A percentile compares a stretch with the other conserved stretches of the same genome.
These are phyloP conservation scores for Gallinago nigripennis DNA, from an alignment of 2,797 vertebrate genomes.

Conservation along the genomic window DNA sequence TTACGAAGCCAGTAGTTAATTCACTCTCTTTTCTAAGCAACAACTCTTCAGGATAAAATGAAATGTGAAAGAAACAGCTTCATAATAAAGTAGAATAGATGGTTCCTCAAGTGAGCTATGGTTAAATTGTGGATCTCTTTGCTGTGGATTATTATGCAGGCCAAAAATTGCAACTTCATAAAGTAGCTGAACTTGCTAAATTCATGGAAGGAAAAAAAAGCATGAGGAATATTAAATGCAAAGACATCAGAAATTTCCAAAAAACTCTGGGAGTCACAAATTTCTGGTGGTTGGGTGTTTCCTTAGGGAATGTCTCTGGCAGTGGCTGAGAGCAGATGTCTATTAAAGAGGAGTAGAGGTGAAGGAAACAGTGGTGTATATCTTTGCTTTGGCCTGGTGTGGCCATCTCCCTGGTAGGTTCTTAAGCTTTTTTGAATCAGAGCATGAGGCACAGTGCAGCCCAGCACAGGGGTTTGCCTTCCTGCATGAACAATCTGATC, in stretches of 20 bases:
- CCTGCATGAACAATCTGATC: not conserved
- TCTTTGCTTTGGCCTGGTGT: not conserved
- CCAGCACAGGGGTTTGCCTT: not conserved
- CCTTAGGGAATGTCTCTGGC: not conserved
- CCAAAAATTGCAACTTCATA: not conserved
- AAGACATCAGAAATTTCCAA: not conserved
- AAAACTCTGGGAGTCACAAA: not conserved
- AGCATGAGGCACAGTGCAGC: fast-evolving
- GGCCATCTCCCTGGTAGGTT: not conserved
- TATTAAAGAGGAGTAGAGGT: not conserved
- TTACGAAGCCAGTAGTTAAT: not conserved
- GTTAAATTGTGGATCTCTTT: not conserved
- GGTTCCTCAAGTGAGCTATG: not conserved
- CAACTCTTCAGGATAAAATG: not conserved
- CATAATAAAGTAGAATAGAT: not conserved
- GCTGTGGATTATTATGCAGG: not conserved
- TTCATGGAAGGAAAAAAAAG: not conserved
- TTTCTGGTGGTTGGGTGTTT: not conserved
- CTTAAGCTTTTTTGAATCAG: not conserved
- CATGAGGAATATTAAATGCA: not conserved
- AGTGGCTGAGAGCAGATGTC: not conserved
- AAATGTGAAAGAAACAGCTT: not conserved
- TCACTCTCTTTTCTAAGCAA: not conserved
- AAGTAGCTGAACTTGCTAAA: not conserved
- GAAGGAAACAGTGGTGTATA: not conserved